Conservation (phyloP, 1,140 invertebrate genomes). For the Drosophila insularis region DNA sequence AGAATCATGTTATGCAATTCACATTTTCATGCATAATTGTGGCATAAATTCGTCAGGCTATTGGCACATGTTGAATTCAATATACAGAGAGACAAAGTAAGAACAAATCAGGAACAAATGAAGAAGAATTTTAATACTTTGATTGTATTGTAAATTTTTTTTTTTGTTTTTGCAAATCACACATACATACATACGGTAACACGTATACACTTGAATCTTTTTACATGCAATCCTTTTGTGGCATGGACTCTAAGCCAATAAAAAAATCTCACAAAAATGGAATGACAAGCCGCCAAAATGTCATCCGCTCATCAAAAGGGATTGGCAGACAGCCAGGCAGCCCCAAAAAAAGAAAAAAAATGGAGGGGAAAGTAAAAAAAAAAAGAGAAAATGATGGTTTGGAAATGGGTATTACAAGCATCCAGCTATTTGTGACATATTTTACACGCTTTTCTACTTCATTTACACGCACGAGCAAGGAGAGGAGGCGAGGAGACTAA, state of each 20-base stretch:
- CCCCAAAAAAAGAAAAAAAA: constrained; percentile 10
- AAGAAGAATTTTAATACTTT: not conserved
- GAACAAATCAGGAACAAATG: not conserved
- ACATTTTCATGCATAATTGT: constrained; percentile 1
- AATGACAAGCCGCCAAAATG: constrained; percentile 65
- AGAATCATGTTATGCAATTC: constrained; percentile 1
- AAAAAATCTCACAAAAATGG: constrained; percentile 61
- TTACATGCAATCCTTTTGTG: not conserved
- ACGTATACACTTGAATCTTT: not conserved
- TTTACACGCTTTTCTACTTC: constrained; percentile 69
- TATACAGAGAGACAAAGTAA: too few relatives aligned
- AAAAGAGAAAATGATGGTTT: constrained; percentile 22
- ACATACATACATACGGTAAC: not conserved
- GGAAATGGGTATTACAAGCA: constrained; percentile 41
- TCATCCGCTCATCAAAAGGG: constrained; percentile 64
- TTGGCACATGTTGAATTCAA: not conserved
- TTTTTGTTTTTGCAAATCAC: too few relatives aligned
- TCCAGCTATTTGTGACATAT: constrained; percentile 74
- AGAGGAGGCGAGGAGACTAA: constrained; percentile 21
- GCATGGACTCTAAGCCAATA: constrained; percentile 54
- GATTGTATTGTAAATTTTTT: not conserved
- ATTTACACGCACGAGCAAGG: constrained; percentile 67
- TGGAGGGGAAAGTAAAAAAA: constrained; percentile 1
- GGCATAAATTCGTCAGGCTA: not conserved
- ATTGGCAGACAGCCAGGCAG: constrained; percentile 50